Conservation (phyloP, 2,113 vertebrate species). For the Desmodus rotundus region DNA sequence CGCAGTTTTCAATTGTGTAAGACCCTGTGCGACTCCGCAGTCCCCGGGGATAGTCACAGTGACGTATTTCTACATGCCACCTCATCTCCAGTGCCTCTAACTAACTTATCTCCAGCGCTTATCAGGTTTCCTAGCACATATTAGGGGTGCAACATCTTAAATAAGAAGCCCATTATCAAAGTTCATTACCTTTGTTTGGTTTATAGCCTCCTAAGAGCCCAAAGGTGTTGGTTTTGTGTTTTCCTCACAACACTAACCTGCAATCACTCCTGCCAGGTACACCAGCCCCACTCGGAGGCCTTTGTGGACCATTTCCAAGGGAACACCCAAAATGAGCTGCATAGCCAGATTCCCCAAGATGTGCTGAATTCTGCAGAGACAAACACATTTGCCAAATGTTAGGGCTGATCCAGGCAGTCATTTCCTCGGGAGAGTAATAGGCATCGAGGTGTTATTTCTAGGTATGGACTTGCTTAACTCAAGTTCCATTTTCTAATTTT, state of each 20-base stretch:
- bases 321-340: constrained; percentile 90
- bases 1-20: background rate
- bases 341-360: constrained; percentile 90
- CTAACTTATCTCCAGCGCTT: background rate
- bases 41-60: background rate
- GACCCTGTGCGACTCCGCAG: background rate
- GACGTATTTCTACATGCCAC: background rate
- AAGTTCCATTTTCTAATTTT: constrained; percentile 17
- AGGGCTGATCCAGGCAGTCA: background rate
- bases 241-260: constrained; percentile 80
- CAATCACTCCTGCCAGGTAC: constrained; percentile 89
- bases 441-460: background rate
- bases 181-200: background rate
- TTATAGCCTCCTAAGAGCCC: background rate
- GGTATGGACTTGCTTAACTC: background rate
- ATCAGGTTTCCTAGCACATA: background rate
- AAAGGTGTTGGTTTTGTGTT: background rate
- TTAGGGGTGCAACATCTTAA: background rate
- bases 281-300: constrained; percentile 91
- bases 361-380: constrained; percentile 85
- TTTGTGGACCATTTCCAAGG: constrained; percentile 93
- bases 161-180: background rate
- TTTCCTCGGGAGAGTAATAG: background rate
- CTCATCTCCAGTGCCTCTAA: background rate
- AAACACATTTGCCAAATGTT: constrained; percentile 26